A percentile compares a stretch with the other conserved stretches of the same genome.
Evolutionary conservation across 1,140 invertebrate genomes (phyloP).

Genomic region (Brachionus plicatilis): DNA sequence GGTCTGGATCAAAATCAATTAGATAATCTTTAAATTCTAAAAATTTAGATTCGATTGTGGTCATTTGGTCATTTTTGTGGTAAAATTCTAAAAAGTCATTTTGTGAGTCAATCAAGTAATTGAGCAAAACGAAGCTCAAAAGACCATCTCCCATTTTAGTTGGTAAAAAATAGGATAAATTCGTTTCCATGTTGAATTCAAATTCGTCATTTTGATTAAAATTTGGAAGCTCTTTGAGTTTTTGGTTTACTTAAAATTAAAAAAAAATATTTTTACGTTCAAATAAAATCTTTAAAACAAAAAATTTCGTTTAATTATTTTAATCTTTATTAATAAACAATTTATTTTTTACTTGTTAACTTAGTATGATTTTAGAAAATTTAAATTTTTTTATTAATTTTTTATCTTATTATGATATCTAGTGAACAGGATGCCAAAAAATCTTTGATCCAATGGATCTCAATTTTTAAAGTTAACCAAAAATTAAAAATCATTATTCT

Average conservation of each 20-base stretch:
- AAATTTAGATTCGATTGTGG: neutral
- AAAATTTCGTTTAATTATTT: too few relatives aligned
- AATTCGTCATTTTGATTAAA: neutral
- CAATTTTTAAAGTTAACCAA: too few relatives aligned
- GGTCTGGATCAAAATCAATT: neutral
- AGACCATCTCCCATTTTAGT: neutral
- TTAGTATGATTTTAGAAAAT: too few relatives aligned
- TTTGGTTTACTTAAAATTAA: neutral
- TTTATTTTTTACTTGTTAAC: too few relatives aligned
- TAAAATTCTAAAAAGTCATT: neutral
- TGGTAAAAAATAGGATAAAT: constrained; percentile 4
- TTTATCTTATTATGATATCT: too few relatives aligned
- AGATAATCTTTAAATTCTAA: neutral
- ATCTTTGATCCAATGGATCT: too few relatives aligned
- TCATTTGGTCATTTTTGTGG: neutral
- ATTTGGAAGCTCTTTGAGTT: neutral
- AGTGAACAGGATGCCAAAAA: too few relatives aligned
- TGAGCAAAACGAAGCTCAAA: neutral
- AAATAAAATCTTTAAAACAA: too few relatives aligned
- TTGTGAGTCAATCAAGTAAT: neutral
- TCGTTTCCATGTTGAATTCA: neutral
- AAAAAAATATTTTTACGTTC: too few relatives aligned
- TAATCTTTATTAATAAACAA: too few relatives aligned
- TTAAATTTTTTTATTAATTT: too few relatives aligned
- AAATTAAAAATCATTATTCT: too few relatives aligned